phyloP scores from a whole-genome alignment of 2,113 vertebrate species.

The Geococcyx californianus region DNA sequence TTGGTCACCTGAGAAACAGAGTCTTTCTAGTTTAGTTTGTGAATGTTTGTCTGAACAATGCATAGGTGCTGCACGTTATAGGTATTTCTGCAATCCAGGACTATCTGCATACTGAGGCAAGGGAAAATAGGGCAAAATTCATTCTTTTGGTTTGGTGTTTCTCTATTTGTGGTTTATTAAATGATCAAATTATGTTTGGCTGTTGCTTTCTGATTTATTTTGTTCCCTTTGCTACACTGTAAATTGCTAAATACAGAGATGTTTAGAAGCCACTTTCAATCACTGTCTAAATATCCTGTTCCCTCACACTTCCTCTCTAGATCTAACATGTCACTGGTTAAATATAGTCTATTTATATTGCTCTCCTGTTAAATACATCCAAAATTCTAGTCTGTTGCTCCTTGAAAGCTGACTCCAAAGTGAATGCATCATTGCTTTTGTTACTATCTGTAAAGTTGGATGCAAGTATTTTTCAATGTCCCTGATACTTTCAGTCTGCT shows the following conservation, averaged over 20 bases:
- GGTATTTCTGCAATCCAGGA: background rate
- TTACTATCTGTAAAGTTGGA: constrained; percentile 30
- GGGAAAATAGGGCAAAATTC: background rate
- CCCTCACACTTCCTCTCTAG: background rate
- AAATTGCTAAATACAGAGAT: background rate
- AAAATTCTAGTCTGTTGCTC: background rate
- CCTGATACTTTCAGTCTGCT: constrained; percentile 29
- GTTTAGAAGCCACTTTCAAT: background rate
- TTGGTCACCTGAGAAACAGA: background rate
- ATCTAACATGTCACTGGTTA: background rate
- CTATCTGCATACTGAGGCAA: background rate
- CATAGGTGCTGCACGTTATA: background rate
- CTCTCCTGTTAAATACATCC: background rate
- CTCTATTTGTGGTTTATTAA: background rate
- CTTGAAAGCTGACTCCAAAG: constrained; percentile 37
- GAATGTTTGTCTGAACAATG: background rate
- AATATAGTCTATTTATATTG: background rate
- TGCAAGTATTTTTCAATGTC: constrained; percentile 15
- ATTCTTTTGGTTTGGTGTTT: background rate
- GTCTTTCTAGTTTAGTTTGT: background rate
- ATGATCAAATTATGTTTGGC: background rate
- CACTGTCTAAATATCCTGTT: background rate
- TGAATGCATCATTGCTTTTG: background rate
- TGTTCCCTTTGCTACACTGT: background rate
- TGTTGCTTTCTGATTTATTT: background rate